A percentile compares a stretch with the other conserved stretches of the same genome.
These are phyloP conservation scores for Poeciliopsis occidentalis DNA, from an alignment of 2,113 vertebrate genomes.

Conservation along the genomic window DNA sequence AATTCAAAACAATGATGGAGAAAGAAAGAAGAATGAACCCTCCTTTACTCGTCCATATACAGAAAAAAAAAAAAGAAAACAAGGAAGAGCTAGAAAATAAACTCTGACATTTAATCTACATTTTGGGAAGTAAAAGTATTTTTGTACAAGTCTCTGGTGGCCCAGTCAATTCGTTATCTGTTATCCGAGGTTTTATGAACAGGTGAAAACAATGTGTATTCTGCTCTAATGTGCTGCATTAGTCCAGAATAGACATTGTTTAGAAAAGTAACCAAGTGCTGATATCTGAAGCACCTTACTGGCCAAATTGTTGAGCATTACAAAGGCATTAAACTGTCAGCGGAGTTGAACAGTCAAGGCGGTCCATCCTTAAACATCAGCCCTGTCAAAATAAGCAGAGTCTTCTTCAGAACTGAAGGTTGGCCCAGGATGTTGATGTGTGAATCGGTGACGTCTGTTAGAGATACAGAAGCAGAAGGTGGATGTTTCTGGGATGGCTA, in stretches of 20 bases:
- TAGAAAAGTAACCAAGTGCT: conserved; percentile 27
- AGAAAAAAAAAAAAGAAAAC: conserved; percentile 49
- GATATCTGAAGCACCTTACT: conserved; percentile 57
- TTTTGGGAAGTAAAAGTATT: conserved; percentile 46
- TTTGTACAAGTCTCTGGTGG: conserved; percentile 51
- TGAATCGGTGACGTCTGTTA: conserved; percentile 65
- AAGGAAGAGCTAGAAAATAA: conserved; percentile 66
- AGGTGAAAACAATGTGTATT: conserved; percentile 39
- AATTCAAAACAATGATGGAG: conserved; percentile 23
- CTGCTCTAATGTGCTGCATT: conserved; percentile 32
- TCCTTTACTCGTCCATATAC: conserved; percentile 52
- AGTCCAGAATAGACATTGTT: conserved; percentile 39
- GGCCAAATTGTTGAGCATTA: conserved; percentile 56
- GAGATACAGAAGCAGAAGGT: conserved; percentile 63
- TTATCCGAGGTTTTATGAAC: conserved; percentile 27
- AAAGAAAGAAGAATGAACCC: conserved; percentile 33
- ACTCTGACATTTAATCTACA: conserved; percentile 56
- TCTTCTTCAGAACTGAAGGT: conserved; percentile 54
- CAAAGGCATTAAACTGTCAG: conserved; percentile 54
- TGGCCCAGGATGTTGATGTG: conserved; percentile 44
- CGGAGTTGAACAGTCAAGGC: conserved; percentile 39
- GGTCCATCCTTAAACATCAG: conserved; percentile 57
- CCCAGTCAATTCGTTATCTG: conserved; percentile 33
- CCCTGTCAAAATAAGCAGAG: conserved; percentile 39
- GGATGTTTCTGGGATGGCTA: conserved; percentile 79